Evolutionary conservation across 1,140 invertebrate species (phyloP), one percentile per base, ranked within the genome.

Genomic region (Capitella teleta): DNA sequence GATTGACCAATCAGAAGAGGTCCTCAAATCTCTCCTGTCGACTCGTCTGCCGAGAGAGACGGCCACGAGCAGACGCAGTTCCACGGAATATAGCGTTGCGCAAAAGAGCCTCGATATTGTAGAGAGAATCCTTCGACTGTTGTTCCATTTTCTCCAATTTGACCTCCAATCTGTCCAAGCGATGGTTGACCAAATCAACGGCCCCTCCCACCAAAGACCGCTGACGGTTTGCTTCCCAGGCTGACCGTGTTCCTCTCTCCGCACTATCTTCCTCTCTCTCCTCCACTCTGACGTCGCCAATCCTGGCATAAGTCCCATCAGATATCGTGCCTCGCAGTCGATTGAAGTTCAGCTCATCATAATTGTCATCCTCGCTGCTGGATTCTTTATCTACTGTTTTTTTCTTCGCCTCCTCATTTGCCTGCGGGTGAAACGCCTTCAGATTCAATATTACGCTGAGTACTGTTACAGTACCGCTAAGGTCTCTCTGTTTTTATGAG

Each of bases 61-160:
- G 34, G n/a, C 5, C 19, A 21, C n/a, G 6, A 23, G 5, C 21
- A n/a, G 21, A 19, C 2, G 21, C 24, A 5, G 34, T 37, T 24
- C 34, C 8, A 24, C 41, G 28, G 34, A 49, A 49, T 14, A 49
- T 37, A 37, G 47, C 47, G 25, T 41, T 49, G 18, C 47, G 47
- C 25, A 49, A 37, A 14, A 49, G 34, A 6, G 37, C 30, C 25
- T 49, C 47, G 16, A 49, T 49, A 24, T 49, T 49, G 25, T 49
- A 43, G 30, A 49, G 36, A 2, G 45, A 47, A 18, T 32, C 21
- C 21, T 28, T 6, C 2, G 45, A 23, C 16, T 47, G 28, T 18
- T 47, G 28, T 37, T 36, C 45, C 30, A 49, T 37, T 37, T 49
- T 12, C 16, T 6, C 47, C 5, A 49, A 10, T 12, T 23, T 18